Conservation (phyloP, 2,888 invertebrate genomes). For the Patella caerulea region DNA sequence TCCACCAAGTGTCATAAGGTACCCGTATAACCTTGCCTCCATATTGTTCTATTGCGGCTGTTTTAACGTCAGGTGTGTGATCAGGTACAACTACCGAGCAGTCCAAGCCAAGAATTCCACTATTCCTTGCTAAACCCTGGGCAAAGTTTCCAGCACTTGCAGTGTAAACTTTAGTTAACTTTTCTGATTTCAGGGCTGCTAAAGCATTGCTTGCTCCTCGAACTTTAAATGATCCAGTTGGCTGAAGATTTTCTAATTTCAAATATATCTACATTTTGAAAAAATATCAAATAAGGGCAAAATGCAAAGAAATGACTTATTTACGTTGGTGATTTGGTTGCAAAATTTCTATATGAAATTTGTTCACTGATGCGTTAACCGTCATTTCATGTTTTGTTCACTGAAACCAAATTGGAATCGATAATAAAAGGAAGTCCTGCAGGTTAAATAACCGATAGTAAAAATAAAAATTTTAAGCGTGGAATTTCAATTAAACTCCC, state of each 20-base stretch:
- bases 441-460: too few relatives aligned
- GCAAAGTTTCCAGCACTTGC: slow-evolving; percentile 69
- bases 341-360: too few relatives aligned
- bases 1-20: slow-evolving; percentile 63
- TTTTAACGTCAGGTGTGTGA: slow-evolving; percentile 56
- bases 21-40: slow-evolving; percentile 54
- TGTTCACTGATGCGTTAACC: too few relatives aligned
- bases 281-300: not conserved
- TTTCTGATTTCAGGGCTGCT: slow-evolving; percentile 36
- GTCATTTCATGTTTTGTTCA: too few relatives aligned
- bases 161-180: slow-evolving; percentile 56
- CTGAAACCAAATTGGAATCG: too few relatives aligned
- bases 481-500: too few relatives aligned
- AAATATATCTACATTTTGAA: slow-evolving; percentile 57
- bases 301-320: too few relatives aligned
- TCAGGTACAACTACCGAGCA: slow-evolving; percentile 63
- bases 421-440: too few relatives aligned
- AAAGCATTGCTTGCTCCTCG: slow-evolving; percentile 65
- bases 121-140: slow-evolving; percentile 61
- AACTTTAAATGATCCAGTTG: slow-evolving; percentile 66
- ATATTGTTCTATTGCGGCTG: slow-evolving; percentile 44
- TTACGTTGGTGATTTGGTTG: too few relatives aligned
- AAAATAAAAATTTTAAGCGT: too few relatives aligned
- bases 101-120: slow-evolving; percentile 41
- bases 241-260: slow-evolving; percentile 67